phyloP scores from a whole-genome alignment of 2,113 vertebrate genomes.

The Podilymbus podiceps region DNA sequence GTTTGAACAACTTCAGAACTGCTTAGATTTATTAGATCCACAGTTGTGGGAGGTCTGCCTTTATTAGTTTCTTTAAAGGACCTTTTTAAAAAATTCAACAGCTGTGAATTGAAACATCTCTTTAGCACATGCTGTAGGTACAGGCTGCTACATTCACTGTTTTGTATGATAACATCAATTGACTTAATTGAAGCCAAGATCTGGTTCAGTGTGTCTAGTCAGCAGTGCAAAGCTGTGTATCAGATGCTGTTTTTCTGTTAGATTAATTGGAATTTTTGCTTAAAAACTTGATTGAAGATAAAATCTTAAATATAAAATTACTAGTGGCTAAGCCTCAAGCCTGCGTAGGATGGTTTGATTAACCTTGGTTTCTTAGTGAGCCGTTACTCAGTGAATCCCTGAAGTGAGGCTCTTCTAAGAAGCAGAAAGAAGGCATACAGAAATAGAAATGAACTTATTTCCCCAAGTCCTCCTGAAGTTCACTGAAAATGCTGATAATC shows the following conservation, averaged over 20 bases:
- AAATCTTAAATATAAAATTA: constrained; percentile 34
- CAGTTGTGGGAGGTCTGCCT: neutral
- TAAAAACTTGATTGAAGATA: constrained; percentile 30
- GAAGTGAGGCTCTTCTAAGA: neutral
- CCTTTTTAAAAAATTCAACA: neutral
- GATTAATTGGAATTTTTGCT: neutral
- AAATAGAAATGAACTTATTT: neutral
- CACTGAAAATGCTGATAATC: neutral
- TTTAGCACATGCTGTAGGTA: neutral
- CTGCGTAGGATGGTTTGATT: neutral
- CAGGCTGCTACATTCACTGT: neutral
- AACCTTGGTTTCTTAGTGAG: neutral
- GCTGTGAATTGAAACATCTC: neutral
- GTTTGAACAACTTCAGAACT: neutral
- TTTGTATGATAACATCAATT: neutral
- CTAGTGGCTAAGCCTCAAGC: neutral
- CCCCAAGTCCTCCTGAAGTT: neutral
- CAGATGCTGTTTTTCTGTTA: neutral
- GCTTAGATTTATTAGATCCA: neutral
- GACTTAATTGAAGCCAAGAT: constrained; percentile 14
- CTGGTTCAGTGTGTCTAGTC: neutral
- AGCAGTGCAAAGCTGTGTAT: neutral
- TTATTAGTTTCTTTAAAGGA: neutral
- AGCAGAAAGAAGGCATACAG: neutral
- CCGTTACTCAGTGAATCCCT: neutral